Base-by-base conservation (phyloP, 2,888 invertebrate species). In the Patella depressa region DNA sequence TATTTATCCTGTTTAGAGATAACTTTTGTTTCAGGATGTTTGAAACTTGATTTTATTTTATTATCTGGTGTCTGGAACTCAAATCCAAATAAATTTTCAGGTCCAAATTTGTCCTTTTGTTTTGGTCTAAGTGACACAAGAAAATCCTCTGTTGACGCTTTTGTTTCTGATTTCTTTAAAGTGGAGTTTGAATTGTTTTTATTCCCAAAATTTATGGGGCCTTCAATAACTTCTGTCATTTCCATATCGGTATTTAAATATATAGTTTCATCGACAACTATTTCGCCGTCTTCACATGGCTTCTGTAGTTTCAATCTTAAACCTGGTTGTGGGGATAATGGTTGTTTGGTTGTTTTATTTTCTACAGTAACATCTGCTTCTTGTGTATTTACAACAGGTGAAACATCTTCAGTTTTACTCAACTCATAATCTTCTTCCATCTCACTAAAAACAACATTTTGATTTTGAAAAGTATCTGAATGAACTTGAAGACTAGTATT, bases 231-330 rank as follows among this genome's bases (percentile, higher is more conserved):
- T 65, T 11, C 65, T 24, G 65, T 65, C 65, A 65, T 65, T 65
- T 65, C 65, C 65, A 65, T 65, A 65, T 65, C 65, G 24, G 65
- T 24, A 19, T 65, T 65, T 24, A 65, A 15, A 65, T 65, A 65
- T 19, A 65, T 65, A 24, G 65, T 65, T 24, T 65, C 19, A 12
- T 65, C 65, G 3, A 24, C 19, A 65, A 24, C 65, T 65, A 65
- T 65, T 45, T 45, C 45, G 7, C 9, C 45, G 7, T 45, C 45
- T 45, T 45, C 45, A 7, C 9, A 45, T 45, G 45, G 45, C 45
- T 45, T 45, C 45, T 45, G 45, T 45, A 45, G 45, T 45, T 45
- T 45, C 7, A 45, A 9, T 45, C 45, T 9, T 45, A 7, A 45
- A 45, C 7, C 45, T 45, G 1, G 45, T 45, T 45, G 45, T 45